Evolutionary conservation across 53 echinoderm and acorn worm species (phyloP), one percentile per base, ranked within the genome.

Genomic region (Pentamera pediparva): DNA sequence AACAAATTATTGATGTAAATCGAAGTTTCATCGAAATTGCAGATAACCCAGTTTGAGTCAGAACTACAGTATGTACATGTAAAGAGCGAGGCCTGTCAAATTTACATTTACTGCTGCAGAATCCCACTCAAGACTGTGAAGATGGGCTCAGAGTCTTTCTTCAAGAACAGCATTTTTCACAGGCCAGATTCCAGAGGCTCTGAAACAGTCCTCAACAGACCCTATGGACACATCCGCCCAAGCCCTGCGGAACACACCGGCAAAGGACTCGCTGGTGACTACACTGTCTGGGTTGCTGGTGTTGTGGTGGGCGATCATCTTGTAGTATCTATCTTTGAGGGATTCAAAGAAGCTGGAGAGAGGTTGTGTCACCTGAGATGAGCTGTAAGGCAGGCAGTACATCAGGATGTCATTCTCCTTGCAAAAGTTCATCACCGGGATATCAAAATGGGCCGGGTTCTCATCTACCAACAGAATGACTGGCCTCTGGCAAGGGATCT

Each of bases 181-280:
- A 56, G 56, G 56, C 56, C 56, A 56, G 20, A 19, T 56, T 12
- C 56, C 56, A 56, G n/a, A 19, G 25, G 56, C 56, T 12, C 25
- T 9, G 20, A 56, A 56, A 8, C 56, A 12, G 7, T 21, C 25
- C 7, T 15, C 56, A 56, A 56, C 20, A 19, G 25, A 8, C 8
- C 20, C 56, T 21, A 56, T 56, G n/a, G 56, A 56, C 7, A 56
- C 25, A 21, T 9, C 20, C 6, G 20, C 20, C 56, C 56, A 56
- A 11, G 69, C 69, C 24, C 40, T 15, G 8, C 40, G 37, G 69
- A 69, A 69, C 5, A 69, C 40, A 6, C 19, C 22, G 17, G 69
- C 69, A 39, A 69, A 69, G 69, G 69, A 29, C n/a, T 33, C n/a
- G 20, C 40, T 69, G 11, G 38, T 39, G 40, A 69, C 69, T 20